These are phyloP conservation scores for Zaprionus ornatus DNA, from an alignment of 1,140 invertebrate species.

Conservation along the genomic window DNA sequence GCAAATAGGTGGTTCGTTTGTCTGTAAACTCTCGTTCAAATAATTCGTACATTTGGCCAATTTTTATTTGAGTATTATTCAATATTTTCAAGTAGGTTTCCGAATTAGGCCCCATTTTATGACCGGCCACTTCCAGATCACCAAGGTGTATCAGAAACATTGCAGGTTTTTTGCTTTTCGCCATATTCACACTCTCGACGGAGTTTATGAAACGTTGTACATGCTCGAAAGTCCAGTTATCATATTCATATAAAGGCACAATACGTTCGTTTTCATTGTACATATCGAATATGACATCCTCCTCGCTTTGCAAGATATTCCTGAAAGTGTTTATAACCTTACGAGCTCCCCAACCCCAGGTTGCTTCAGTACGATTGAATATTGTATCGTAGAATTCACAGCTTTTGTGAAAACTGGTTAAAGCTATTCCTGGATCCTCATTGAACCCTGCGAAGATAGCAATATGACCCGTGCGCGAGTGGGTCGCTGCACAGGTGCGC, in stretches of 20 bases:
- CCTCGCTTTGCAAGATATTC: slow-evolving; percentile 85
- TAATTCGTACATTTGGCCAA: slow-evolving; percentile 88
- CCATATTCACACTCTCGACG: slow-evolving; percentile 66
- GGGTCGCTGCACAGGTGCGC: slow-evolving; percentile 95
- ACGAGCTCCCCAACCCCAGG: slow-evolving; percentile 93
- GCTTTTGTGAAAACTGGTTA: slow-evolving; percentile 97
- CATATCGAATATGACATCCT: slow-evolving; percentile 80
- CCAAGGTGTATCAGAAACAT: slow-evolving; percentile 97
- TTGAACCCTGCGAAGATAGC: slow-evolving; percentile 96
- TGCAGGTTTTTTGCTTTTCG: slow-evolving; percentile 86
- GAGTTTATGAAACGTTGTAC: slow-evolving; percentile 89
- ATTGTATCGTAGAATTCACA: slow-evolving; percentile 96
- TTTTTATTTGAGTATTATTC: slow-evolving; percentile 90
- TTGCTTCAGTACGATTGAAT: slow-evolving; percentile 91
- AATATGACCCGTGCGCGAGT: slow-evolving; percentile 97
- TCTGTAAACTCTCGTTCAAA: slow-evolving; percentile 91
- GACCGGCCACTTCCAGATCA: slow-evolving; percentile 96
- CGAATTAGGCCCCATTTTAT: slow-evolving; percentile 94
- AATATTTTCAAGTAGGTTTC: slow-evolving; percentile 93
- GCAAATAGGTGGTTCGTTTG: slow-evolving; percentile 93
- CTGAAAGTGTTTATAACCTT: slow-evolving; percentile 91
- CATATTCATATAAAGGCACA: slow-evolving; percentile 91
- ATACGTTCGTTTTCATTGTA: slow-evolving; percentile 80
- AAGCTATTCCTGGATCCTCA: slow-evolving; percentile 97
- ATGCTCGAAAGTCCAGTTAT: slow-evolving; percentile 94